Evolutionary conservation across 1,140 invertebrate species (phyloP), one percentile per base, ranked within the genome.

Genomic region (Solenopsis invicta): DNA sequence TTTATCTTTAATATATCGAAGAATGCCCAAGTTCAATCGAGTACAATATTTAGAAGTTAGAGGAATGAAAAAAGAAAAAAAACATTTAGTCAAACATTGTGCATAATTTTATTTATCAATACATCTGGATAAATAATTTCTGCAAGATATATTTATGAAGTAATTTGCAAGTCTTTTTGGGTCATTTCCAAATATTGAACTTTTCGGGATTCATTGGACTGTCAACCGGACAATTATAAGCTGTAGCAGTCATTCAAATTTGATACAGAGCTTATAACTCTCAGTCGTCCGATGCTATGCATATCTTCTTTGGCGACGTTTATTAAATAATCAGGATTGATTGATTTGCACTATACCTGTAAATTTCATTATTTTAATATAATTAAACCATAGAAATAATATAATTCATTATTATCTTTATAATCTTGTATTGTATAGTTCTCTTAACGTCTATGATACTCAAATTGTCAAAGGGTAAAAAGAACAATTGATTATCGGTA

Each of bases 161-260:
- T 24, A n/a, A 10, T 67, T 67, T 21, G 10, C 37, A 67, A 45
- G 37, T 21, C 45, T 67, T 0, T 21, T 66, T 45, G 4, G 1
- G 2, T 87, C 50, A 90, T 4, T 62, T 4, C 69, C 89, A 89
- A 37, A 89, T 77, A 12, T 90, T 89, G 12, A 88, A 87, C 10
- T 89, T 90, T 0, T 89, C 5, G 3, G 85, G 85, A 71, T 90
- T 90, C 88, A 89, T 90, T 12, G 54, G 37, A 45, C 88, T 90
- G 10, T 69, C 62, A 13, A 59, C 41, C 1, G 85, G 85, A 10
- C 85, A 89, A 13, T 81, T 89, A 62, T 62, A 90, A 56, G 66
- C 54, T 84, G 52, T 75, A 12, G 89, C 88, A 29, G 10, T 78
- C 61, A 4, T 85, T 24, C 0, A 75, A 80, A 62, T 90, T 90